These are phyloP conservation scores for Hyppa rectilinea DNA, from an alignment of 2,888 invertebrate genomes.

Conservation along the genomic window DNA sequence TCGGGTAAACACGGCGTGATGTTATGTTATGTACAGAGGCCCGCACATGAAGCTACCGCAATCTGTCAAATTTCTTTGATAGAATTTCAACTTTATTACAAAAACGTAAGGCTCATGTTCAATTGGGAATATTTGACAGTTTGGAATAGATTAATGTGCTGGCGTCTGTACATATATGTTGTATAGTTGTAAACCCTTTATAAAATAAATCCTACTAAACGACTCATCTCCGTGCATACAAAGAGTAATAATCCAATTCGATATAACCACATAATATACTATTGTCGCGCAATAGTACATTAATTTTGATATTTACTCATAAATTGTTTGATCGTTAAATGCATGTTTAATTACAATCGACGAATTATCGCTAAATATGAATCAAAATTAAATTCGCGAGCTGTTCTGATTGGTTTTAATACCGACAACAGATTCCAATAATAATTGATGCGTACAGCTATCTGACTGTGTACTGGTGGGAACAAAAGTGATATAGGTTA, in stretches of 20 bases:
- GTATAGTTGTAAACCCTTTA: too few species aligned
- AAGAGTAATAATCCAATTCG: background rate
- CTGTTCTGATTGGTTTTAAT: constrained; percentile 70
- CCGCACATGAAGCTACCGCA: too few species aligned
- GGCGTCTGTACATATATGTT: too few species aligned
- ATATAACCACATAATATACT: constrained; percentile 10
- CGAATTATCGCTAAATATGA: constrained; percentile 64
- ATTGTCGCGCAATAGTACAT: constrained; percentile 24
- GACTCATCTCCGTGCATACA: background rate
- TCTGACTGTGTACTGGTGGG: constrained; percentile 51
- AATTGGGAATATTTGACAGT: too few species aligned
- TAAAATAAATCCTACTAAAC: background rate
- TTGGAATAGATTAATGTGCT: too few species aligned
- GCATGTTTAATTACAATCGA: constrained; percentile 55
- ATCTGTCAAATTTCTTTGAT: too few species aligned
- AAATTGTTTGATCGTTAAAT: constrained; percentile 49
- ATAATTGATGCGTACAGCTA: constrained; percentile 73
- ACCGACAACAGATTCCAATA: constrained; percentile 71
- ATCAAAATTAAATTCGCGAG: constrained; percentile 64
- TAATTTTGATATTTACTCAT: constrained; percentile 42
- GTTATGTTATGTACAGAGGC: too few species aligned
- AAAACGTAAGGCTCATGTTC: too few species aligned
- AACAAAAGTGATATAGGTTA: constrained; percentile 45
- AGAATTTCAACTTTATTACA: too few species aligned
- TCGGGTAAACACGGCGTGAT: too few species aligned